Evolutionary conservation across 2,113 vertebrate genomes (phyloP), one percentile per base, ranked within the genome.

Genomic region (Cyphomyrus discorhynchus): DNA sequence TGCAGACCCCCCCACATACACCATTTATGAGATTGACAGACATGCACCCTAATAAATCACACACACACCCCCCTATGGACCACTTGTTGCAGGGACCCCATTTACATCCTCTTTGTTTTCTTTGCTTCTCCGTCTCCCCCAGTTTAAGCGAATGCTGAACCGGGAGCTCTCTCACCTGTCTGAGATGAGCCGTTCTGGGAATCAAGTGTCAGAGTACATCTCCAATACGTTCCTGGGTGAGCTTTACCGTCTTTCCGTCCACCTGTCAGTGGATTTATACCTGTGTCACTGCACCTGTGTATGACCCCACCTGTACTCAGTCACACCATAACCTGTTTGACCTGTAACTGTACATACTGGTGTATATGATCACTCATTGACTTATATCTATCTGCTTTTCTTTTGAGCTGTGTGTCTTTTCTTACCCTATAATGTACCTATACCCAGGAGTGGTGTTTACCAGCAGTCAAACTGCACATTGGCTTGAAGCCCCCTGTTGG

Each of bases 191-290:
- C 97, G 97, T 92, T 98, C 98, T 87, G 98, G 98, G 92, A 98
- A 98, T 94, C 97, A 98, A 94, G 98, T 98, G 93, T 98, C 98
- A 91, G 98, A 98, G 94, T 98, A 98, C 95, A 98, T 98, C 95
- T 98, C 98, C 93, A 98, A 95, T 89, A 98, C 98, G 35, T 98
- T 98, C 95, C 95, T 98, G 91, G 98, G 97, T 97, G 93, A 97
- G 96, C 84, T 46, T 39, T 7, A n/a, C 46, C 62, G 96, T 92
- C 83, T 87, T 90, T 87, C 46, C 27, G 3, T 66, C 31, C 83
- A 2, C 13, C 70, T 80, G 53, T 56, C 70, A 17, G 45, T 24
- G 24, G 11, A 35, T n/a, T 5, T 53, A 39, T 27, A 4, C 70
- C n/a, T n/a, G 3, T 3, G 8, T 53, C 24, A 27, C 24, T 13